Conservation (phyloP, 2,113 vertebrate species). For the Diadophis punctatus region DNA sequence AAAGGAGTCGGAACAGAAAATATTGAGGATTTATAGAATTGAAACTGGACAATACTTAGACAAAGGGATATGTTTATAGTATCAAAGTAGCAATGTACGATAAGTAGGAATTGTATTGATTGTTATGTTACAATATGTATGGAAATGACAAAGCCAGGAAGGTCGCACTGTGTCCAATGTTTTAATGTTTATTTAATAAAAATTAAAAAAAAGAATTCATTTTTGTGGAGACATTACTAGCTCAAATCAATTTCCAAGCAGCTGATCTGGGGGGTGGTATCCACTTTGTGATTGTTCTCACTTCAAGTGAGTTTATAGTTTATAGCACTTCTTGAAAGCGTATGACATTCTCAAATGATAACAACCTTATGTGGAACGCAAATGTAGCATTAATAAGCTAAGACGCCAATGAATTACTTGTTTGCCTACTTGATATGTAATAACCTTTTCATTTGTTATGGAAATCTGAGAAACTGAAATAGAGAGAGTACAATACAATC, state of each 20-base stretch:
- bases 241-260: not conserved
- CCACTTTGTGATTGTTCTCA: not conserved
- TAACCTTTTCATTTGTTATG: constrained; percentile 74
- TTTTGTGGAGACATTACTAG: not conserved
- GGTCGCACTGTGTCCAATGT: too few relatives aligned
- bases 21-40: too few relatives aligned
- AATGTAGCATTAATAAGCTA: constrained; percentile 68
- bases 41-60: too few relatives aligned
- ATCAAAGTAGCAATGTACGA: too few relatives aligned
- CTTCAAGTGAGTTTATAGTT: not conserved
- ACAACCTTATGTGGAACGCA: constrained; percentile 52
- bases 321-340: not conserved
- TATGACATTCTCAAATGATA: constrained; percentile 43
- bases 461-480: constrained; percentile 65
- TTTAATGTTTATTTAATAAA: too few relatives aligned
- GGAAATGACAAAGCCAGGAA: too few relatives aligned
- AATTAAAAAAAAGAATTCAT: not conserved
- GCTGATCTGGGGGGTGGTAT: not conserved
- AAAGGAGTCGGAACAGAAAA: too few relatives aligned
- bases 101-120: too few relatives aligned
- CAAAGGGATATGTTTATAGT: too few relatives aligned
- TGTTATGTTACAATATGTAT: too few relatives aligned
- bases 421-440: constrained; percentile 68
- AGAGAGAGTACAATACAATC: too few relatives aligned
- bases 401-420: constrained; percentile 63